These are phyloP conservation scores for Baryphthengus martii DNA, from an alignment of 2,113 vertebrate genomes.

Conservation along the genomic window DNA sequence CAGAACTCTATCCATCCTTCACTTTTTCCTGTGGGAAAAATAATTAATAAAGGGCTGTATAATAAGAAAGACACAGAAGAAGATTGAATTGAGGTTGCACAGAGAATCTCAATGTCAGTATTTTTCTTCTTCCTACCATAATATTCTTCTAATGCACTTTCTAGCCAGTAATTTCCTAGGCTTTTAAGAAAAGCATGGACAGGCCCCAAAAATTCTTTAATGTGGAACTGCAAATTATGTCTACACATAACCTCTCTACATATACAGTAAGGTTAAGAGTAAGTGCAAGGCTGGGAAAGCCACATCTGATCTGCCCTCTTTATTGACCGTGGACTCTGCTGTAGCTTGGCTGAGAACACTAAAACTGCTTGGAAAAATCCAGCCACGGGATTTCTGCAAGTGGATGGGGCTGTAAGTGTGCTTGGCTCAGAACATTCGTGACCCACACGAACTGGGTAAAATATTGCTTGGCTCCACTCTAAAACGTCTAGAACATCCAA, in stretches of 20 bases:
- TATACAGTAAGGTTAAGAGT: neutral
- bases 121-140: neutral
- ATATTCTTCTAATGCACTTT: neutral
- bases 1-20: constrained; percentile 49
- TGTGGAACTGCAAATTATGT: neutral
- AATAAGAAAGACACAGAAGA: neutral
- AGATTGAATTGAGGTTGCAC: neutral
- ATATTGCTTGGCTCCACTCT: neutral
- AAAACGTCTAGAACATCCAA: neutral
- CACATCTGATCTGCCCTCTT: neutral
- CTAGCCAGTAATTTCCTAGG: neutral
- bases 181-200: neutral
- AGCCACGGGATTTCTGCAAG: neutral
- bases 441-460: neutral
- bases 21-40: constrained; percentile 62
- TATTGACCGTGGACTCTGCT: neutral
- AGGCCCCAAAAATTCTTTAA: neutral
- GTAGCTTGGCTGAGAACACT: neutral
- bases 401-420: neutral
- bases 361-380: neutral
- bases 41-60: constrained; percentile 30
- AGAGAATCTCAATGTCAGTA: neutral
- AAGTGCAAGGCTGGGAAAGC: constrained; percentile 22
- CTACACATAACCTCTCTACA: neutral
- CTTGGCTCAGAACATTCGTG: neutral